Evolutionary conservation across 2,797 vertebrate species (phyloP).

Genomic region (Pseudotriccus pelzelni): DNA sequence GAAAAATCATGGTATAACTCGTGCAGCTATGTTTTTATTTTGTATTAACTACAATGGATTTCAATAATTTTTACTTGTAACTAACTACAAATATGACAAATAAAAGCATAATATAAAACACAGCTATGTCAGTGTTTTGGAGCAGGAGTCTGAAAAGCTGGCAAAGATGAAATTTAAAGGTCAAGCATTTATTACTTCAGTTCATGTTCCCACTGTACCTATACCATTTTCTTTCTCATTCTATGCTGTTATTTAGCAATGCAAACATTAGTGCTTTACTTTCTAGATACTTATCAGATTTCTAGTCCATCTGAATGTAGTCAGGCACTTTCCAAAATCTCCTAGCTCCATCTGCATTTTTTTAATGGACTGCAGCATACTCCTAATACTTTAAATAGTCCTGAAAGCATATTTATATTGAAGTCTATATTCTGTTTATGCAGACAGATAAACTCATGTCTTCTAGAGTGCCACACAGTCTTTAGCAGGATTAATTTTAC

Average conservation of each 20-base stretch:
- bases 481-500: slow-evolving; percentile 59
- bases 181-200: neutral
- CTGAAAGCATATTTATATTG: neutral
- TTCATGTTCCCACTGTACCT: slow-evolving; percentile 2
- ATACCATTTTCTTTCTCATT: slow-evolving; percentile 28
- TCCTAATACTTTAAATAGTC: slow-evolving; percentile 38
- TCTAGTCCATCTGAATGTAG: slow-evolving; percentile 6
- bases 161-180: slow-evolving; percentile 32
- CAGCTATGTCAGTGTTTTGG: slow-evolving; percentile 43
- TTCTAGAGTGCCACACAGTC: neutral
- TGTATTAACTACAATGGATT: slow-evolving; percentile 67
- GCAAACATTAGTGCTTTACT: slow-evolving; percentile 33
- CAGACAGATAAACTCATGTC: slow-evolving; percentile 44
- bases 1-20: slow-evolving; percentile 36
- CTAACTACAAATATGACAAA: slow-evolving; percentile 73
- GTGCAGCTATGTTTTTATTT: slow-evolving; percentile 61
- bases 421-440: slow-evolving; percentile 23
- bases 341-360: slow-evolving; percentile 46
- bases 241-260: slow-evolving; percentile 32
- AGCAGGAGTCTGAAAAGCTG: slow-evolving; percentile 24
- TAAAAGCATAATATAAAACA: slow-evolving; percentile 58
- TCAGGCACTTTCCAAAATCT: slow-evolving; percentile 29
- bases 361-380: neutral
- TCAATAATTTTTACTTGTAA: slow-evolving; percentile 64
- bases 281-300: slow-evolving; percentile 25